These are phyloP conservation scores for Apotomis capreana DNA, from an alignment of 2,888 invertebrate genomes.

Conservation along the genomic window DNA sequence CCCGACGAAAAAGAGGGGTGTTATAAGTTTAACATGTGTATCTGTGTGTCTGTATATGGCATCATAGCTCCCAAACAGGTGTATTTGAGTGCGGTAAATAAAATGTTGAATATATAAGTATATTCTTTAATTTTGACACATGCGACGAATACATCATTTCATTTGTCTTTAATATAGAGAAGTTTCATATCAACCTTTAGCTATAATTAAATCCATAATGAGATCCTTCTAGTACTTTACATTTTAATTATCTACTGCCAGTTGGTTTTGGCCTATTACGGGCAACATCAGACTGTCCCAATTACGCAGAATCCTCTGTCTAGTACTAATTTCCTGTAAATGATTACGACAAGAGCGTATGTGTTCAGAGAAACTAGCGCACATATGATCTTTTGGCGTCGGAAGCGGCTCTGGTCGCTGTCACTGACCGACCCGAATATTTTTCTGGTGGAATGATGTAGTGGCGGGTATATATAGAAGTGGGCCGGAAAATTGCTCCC, in stretches of 20 bases:
- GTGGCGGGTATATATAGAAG: conserved; percentile 70
- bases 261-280: conserved; percentile 3
- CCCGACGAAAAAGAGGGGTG: too few relatives aligned
- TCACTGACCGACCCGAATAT: conserved; percentile 77
- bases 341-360: background rate
- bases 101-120: too few relatives aligned
- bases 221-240: too few relatives aligned
- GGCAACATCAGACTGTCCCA: conserved; percentile 15
- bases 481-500: conserved; percentile 64
- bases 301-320: conserved; percentile 20
- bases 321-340: background rate
- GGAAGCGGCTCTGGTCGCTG: conserved; percentile 56
- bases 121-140: too few relatives aligned
- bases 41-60: too few relatives aligned
- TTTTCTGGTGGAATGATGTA: conserved; percentile 65
- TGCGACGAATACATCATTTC: too few relatives aligned
- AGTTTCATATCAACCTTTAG: too few relatives aligned
- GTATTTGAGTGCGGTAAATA: too few relatives aligned
- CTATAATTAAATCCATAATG: too few relatives aligned
- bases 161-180: too few relatives aligned
- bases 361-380: background rate
- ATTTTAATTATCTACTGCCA: background rate
- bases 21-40: too few relatives aligned
- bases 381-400: background rate
- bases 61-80: too few relatives aligned